Evolutionary conservation across 2,113 vertebrate species (phyloP).

Genomic region (Rhabdomys dilectus): DNA sequence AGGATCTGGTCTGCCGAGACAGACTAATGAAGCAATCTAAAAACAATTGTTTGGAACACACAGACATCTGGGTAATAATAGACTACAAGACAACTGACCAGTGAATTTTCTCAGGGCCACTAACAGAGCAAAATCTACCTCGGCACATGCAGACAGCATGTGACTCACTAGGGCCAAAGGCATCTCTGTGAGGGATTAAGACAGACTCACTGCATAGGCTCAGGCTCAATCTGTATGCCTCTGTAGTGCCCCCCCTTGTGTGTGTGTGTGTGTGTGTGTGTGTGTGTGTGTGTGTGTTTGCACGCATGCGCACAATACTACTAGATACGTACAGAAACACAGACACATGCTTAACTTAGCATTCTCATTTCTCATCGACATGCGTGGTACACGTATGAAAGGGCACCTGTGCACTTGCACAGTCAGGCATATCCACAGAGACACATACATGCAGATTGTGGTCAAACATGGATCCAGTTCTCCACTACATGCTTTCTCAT

Average conservation of each 20-base stretch:
- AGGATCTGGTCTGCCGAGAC: constrained; percentile 63
- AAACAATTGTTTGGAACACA: constrained; percentile 81
- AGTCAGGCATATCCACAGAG: not conserved
- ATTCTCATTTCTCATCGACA: not conserved
- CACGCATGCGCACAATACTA: not conserved
- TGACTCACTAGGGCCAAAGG: not conserved
- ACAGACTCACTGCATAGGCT: not conserved
- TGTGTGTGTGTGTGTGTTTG: not conserved
- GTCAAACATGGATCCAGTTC: not conserved
- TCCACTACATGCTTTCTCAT: not conserved
- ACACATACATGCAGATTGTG: not conserved
- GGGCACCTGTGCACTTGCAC: no score
- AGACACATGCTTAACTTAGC: not conserved
- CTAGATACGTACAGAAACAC: not conserved
- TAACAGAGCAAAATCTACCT: constrained; percentile 50
- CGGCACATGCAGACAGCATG: not conserved
- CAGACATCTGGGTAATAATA: constrained; percentile 81
- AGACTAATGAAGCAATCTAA: constrained; percentile 84
- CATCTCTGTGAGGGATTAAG: not conserved
- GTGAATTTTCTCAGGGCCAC: constrained; percentile 77
- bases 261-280: not conserved
- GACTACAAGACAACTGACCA: constrained; percentile 80
- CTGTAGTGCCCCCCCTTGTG: fast-evolving
- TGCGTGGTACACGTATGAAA: not conserved
- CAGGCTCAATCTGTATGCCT: fast-evolving